phyloP scores from a whole-genome alignment of 1,140 invertebrate genomes.

The Druon quercuslanigerum region DNA sequence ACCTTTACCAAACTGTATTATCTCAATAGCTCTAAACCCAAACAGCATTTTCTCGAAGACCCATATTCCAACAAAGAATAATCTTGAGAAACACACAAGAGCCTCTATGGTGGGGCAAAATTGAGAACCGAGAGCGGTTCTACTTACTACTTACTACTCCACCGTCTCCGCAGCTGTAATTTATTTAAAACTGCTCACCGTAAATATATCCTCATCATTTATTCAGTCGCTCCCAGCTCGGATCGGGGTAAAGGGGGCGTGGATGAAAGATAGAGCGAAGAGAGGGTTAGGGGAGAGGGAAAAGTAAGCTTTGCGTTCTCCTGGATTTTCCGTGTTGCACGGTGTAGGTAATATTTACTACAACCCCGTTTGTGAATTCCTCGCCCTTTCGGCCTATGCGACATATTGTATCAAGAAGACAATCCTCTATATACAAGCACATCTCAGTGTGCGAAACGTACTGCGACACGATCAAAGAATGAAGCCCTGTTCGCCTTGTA shows the following conservation, averaged over 20 bases:
- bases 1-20: background rate
- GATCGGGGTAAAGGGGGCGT: constrained; percentile 37
- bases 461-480: constrained; percentile 32
- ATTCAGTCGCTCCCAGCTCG: constrained; percentile 69
- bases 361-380: constrained; percentile 50
- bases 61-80: background rate
- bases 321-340: constrained; percentile 41
- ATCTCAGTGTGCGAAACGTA: constrained; percentile 31
- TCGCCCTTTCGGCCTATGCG: constrained; percentile 52
- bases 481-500: background rate
- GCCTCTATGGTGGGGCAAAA: constrained; percentile 37
- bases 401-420: constrained; percentile 48
- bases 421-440: constrained; percentile 29
- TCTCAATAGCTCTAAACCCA: background rate
- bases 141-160: constrained; percentile 65
- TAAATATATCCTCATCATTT: constrained; percentile 76
- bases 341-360: background rate
- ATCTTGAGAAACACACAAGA: background rate
- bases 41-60: background rate
- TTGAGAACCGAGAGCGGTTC: constrained; percentile 46
- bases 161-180: constrained; percentile 73
- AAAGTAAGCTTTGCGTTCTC: constrained; percentile 62
- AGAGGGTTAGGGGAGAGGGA: constrained; percentile 3
- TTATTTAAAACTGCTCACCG: constrained; percentile 76
- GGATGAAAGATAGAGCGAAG: no score